Conservation (phyloP, 2,797 vertebrate genomes). For the Streptopelia turtur region DNA sequence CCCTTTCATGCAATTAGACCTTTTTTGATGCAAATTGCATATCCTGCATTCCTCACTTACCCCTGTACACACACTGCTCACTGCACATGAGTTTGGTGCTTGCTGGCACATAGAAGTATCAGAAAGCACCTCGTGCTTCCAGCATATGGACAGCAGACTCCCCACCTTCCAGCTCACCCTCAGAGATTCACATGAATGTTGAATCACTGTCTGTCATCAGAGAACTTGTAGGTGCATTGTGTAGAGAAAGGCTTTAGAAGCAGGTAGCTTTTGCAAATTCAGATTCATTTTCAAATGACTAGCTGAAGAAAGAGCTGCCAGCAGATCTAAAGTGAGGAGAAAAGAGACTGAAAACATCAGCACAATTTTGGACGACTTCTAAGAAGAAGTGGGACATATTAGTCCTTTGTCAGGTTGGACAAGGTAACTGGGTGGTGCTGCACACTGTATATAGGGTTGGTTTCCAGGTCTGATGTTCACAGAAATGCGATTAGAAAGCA, state of each 20-base stretch:
- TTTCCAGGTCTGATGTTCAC: not conserved
- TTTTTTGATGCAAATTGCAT: not conserved
- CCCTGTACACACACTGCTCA: not conserved
- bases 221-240: not conserved
- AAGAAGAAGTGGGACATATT: not conserved
- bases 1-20: not conserved
- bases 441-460: not conserved
- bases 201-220: not conserved
- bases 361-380: not conserved
- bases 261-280: not conserved
- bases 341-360: not conserved
- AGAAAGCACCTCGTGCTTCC: not conserved
- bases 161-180: not conserved
- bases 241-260: not conserved
- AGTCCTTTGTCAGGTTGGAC: not conserved
- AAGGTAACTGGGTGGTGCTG: not conserved
- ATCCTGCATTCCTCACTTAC: not conserved
- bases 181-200: not conserved
- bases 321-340: not conserved
- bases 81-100: not conserved
- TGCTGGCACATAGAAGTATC: not conserved
- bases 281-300: conserved; percentile 5
- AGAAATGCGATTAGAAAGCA: not conserved
- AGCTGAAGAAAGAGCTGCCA: conserved; percentile 14
- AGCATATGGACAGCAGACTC: not conserved